A percentile compares a stretch with the other conserved stretches of the same genome.
Evolutionary conservation across 1,140 invertebrate genomes (phyloP).

Genomic region (Limonius californicus): DNA sequence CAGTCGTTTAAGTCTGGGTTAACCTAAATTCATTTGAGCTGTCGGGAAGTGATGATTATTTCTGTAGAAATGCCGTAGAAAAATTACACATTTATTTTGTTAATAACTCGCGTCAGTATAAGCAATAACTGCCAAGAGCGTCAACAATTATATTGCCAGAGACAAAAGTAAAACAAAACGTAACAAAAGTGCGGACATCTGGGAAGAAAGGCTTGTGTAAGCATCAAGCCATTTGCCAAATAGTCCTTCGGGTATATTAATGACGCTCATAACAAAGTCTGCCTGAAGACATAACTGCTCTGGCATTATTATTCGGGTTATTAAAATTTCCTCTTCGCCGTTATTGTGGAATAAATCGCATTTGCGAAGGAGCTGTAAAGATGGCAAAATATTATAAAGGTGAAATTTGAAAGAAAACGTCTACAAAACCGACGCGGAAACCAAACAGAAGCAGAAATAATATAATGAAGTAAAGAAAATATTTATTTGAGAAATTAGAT

Average conservation of each 20-base stretch:
- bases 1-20: too few species aligned
- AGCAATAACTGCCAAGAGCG: constrained; percentile 6
- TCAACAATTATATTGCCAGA: constrained; percentile 15
- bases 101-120: constrained; percentile 12
- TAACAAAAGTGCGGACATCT: constrained; percentile 13
- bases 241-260: constrained; percentile 11
- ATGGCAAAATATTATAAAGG: constrained; percentile 42
- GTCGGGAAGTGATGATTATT: too few species aligned
- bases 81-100: constrained; percentile 1
- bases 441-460: constrained; percentile 45
- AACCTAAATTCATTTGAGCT: too few species aligned
- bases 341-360: constrained; percentile 8
- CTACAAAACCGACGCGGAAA: constrained; percentile 31
- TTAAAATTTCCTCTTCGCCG: constrained; percentile 1
- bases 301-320: constrained; percentile 10
- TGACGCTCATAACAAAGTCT: constrained; percentile 5
- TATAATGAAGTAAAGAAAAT: constrained; percentile 46
- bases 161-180: constrained; percentile 14
- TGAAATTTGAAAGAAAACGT: constrained; percentile 35
- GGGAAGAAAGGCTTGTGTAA: constrained; percentile 12
- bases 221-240: constrained; percentile 12
- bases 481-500: constrained; percentile 47
- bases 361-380: constrained; percentile 29
- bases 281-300: not conserved
- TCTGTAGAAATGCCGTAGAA: not conserved